Base-by-base conservation (phyloP, 2,113 vertebrate genomes). In the Grallaria varia region DNA sequence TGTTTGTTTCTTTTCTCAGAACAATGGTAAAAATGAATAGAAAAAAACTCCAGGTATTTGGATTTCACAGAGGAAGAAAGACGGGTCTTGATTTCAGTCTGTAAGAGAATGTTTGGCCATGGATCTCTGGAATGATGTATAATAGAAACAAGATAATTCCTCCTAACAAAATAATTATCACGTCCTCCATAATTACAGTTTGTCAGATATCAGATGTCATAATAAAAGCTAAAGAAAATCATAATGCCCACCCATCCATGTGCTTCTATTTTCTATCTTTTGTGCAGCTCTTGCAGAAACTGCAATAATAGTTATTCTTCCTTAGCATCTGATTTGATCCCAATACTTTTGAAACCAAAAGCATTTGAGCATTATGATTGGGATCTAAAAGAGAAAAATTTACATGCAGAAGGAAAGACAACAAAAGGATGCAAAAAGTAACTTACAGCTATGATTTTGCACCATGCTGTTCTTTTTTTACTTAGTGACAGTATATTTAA, bases 321-420 rank as follows among this genome's bases (percentile, higher is more conserved):
- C 8, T 49, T 77, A 74, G 4, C 5, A 84, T 82, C 31, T 71
- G 25, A 17, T 9, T 64, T 66, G 6, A 75, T 68, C 67, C 4
- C 85, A 56, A 64, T 35, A 31, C 8, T 59, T 64, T 55, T 89
- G 47, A 59, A 84, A 56, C 6, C 33, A 92, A 69, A 20, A 47
- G 2, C 2, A 1, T 45, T 84, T 71, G 45, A 40, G 4, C 20
- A 55, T 59, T 63, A 45, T 0, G 0, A 47, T 21, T 0, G 0
- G 5, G 23, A 59, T 55, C 4, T 28, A 15, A 88, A 85, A 20
- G 5, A 37, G 24, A 52, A 62, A 66, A 44, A 44, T 3, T 2
- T 50, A 21, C 3, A 21, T 10, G 4, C 10, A 42, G 33, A 85
- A 68, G 14, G 18, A 76, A 59, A 72, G 14, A 33, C 4, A 69